Conservation (phyloP, 2,797 vertebrate genomes). For the Margarornis squamiger region DNA sequence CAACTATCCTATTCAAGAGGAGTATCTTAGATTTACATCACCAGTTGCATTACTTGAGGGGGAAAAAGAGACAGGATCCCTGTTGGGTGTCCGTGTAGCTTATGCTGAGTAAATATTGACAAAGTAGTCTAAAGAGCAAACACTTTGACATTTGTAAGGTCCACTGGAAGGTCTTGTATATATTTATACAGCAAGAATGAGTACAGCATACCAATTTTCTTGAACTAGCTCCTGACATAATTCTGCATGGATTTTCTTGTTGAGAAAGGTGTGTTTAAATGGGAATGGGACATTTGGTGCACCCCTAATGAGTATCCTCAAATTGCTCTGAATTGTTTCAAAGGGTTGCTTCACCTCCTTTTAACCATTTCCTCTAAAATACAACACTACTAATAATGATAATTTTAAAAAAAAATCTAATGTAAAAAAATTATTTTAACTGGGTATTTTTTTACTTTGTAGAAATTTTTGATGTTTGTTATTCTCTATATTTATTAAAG, state of each 20-base stretch:
- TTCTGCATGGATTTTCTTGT: slow-evolving; percentile 30
- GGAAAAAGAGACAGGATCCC: slow-evolving; percentile 54
- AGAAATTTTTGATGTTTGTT: slow-evolving; percentile 82
- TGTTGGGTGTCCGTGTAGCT: slow-evolving; percentile 69
- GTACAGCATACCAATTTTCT: slow-evolving; percentile 75
- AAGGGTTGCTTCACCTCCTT: slow-evolving; percentile 32
- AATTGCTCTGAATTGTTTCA: slow-evolving; percentile 21
- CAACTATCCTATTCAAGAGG: slow-evolving; percentile 12
- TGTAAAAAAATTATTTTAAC: slow-evolving; percentile 45
- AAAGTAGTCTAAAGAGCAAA: slow-evolving; percentile 82
- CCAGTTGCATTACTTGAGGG: slow-evolving; percentile 22
- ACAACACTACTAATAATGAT: background rate
- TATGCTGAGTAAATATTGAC: slow-evolving; percentile 82
- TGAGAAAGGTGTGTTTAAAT: background rate
- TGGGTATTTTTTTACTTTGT: slow-evolving; percentile 63
- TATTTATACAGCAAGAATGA: slow-evolving; percentile 78
- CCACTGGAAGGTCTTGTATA: slow-evolving; percentile 81
- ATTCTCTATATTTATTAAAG: slow-evolving; percentile 93
- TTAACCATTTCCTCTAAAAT: slow-evolving; percentile 9
- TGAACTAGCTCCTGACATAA: slow-evolving; percentile 49
- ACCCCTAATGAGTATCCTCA: background rate
- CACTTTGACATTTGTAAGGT: slow-evolving; percentile 85
- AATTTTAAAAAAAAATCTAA: background rate
- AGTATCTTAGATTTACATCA: slow-evolving; percentile 36
- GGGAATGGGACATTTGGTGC: background rate